phyloP scores from a whole-genome alignment of 2,888 invertebrate species.

The Drosophila longiperda region DNA sequence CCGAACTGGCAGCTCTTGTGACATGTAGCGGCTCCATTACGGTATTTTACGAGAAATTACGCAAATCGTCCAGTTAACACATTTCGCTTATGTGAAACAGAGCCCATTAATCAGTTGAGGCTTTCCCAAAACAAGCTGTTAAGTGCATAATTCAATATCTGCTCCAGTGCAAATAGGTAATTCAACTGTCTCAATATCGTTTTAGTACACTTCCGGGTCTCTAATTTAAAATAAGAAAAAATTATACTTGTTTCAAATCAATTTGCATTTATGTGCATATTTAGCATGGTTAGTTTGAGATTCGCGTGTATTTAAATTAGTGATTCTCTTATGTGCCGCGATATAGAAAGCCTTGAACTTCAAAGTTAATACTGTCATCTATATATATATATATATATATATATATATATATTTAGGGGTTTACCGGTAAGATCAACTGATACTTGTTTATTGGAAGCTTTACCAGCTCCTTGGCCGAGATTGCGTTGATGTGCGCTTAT shows the following conservation, averaged over 20 bases:
- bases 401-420: neutral
- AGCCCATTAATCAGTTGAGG: conserved; percentile 37
- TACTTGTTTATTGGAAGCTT: conserved; percentile 8
- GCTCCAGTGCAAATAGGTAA: conserved; percentile 24
- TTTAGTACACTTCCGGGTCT: conserved; percentile 63
- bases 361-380: conserved; percentile 42
- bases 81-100: conserved; percentile 58
- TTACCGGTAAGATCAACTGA: conserved; percentile 49
- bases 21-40: conserved; percentile 46
- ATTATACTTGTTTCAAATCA: conserved; percentile 47
- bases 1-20: conserved; percentile 43
- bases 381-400: conserved; percentile 7
- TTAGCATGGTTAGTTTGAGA: conserved; percentile 30
- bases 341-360: conserved; percentile 63
- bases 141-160: conserved; percentile 56
- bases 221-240: conserved; percentile 16
- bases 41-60: conserved; percentile 46
- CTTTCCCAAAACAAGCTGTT: conserved; percentile 52
- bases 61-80: conserved; percentile 67
- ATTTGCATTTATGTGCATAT: conserved; percentile 60
- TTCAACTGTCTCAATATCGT: conserved; percentile 39
- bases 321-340: conserved; percentile 58
- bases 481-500: conserved; percentile 34
- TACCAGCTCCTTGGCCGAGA: conserved; percentile 64
- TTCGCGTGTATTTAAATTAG: conserved; percentile 35